Percentiles rank a stretch among this genome's conserved stretches.
These are phyloP conservation scores for Lucifuga dentata DNA, from an alignment of 2,113 vertebrate genomes.

Conservation along the genomic window DNA sequence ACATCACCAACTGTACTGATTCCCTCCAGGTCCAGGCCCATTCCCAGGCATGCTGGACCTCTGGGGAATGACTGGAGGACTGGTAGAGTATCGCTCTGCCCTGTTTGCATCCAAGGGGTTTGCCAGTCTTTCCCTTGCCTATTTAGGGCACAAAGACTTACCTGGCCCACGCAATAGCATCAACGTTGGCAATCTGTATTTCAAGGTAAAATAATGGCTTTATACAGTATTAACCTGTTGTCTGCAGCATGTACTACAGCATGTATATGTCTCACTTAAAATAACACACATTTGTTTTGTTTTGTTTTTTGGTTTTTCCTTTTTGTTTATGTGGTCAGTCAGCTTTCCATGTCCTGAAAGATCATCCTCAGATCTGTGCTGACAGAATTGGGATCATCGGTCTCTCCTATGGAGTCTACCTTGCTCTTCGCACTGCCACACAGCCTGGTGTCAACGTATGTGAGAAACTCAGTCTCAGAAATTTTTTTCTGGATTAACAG, in stretches of 20 bases:
- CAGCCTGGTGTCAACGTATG: constrained; percentile 54
- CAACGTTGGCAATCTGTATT: constrained; percentile 69
- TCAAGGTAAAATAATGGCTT: constrained; percentile 54
- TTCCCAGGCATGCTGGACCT: constrained; percentile 73
- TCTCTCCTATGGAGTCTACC: constrained; percentile 67
- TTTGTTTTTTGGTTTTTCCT: neutral
- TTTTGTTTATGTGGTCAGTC: constrained; percentile 55
- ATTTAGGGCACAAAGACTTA: constrained; percentile 71
- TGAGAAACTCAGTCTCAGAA: neutral
- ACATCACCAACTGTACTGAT: neutral
- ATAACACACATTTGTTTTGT: neutral
- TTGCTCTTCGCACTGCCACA: constrained; percentile 60
- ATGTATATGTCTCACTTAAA: neutral
- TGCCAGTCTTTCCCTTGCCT: constrained; percentile 65
- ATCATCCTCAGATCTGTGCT: constrained; percentile 65
- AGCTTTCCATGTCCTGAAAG: constrained; percentile 68
- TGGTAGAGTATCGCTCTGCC: constrained; percentile 76
- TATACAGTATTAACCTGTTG: neutral
- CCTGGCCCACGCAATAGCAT: constrained; percentile 44
- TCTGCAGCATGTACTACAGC: neutral
- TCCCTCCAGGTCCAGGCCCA: constrained; percentile 62
- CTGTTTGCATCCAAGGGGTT: constrained; percentile 76
- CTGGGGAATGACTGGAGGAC: constrained; percentile 73
- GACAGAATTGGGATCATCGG: constrained; percentile 73
- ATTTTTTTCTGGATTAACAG: neutral